Conservation (phyloP, 2,113 vertebrate species). For the Panurus biarmicus region DNA sequence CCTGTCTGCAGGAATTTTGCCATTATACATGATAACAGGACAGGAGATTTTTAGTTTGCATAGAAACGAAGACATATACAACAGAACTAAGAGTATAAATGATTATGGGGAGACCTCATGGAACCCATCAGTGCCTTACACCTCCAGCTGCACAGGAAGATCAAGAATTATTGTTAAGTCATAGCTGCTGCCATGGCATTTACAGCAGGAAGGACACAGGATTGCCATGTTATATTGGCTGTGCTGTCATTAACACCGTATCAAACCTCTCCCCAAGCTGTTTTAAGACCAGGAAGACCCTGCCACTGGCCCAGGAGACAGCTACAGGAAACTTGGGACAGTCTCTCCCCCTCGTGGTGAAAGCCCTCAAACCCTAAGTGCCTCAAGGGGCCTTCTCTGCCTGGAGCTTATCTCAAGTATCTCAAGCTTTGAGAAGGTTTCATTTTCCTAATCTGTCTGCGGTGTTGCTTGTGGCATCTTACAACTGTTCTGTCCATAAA, state of each 20-base stretch:
- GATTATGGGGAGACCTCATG: background rate
- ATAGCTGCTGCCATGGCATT: background rate
- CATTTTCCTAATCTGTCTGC: background rate
- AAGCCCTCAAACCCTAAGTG: background rate
- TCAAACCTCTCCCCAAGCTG: background rate
- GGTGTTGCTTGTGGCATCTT: background rate
- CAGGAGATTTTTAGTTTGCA: background rate
- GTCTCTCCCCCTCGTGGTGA: background rate
- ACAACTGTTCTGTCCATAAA: background rate
- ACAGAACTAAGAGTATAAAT: background rate
- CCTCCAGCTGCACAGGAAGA: background rate
- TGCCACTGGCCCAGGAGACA: background rate
- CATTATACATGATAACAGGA: background rate
- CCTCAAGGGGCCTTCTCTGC: background rate
- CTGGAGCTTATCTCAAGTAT: background rate
- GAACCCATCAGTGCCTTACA: background rate
- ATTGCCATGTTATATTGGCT: background rate
- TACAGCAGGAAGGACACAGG: background rate
- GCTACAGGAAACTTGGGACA: background rate
- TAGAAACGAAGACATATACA: fast-evolving
- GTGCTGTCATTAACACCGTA: background rate
- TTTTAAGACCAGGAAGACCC: background rate
- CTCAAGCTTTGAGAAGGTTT: background rate
- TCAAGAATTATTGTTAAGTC: background rate
- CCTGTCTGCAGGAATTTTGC: background rate